Evolutionary conservation across 2,888 invertebrate species (phyloP).

Genomic region (Drosophila subquinaria): DNA sequence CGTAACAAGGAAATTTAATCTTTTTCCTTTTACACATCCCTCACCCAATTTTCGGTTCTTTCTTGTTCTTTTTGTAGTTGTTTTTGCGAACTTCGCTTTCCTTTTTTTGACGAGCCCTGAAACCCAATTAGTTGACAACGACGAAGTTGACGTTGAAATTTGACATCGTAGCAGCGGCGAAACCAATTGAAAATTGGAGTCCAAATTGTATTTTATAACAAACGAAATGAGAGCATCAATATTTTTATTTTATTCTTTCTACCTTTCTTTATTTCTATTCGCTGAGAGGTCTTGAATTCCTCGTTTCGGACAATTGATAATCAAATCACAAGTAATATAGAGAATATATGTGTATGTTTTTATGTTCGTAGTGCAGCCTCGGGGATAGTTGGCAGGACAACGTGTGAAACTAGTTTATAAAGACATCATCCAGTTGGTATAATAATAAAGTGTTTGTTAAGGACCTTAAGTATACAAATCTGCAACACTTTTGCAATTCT

Average conservation of each 20-base stretch:
- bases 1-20: slow-evolving; percentile 79
- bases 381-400: slow-evolving; percentile 48
- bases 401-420: slow-evolving; percentile 20
- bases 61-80: slow-evolving; percentile 9
- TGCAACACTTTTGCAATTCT: too few relatives aligned
- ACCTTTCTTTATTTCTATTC: not conserved
- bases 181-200: slow-evolving; percentile 65
- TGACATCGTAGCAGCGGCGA: slow-evolving; percentile 56
- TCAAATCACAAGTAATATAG: slow-evolving; percentile 51
- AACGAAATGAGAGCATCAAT: slow-evolving; percentile 43
- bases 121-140: slow-evolving; percentile 75
- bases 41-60: slow-evolving; percentile 34
- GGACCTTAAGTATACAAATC: too few relatives aligned
- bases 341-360: slow-evolving; percentile 20
- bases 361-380: slow-evolving; percentile 21
- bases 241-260: slow-evolving; percentile 16
- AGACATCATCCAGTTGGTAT: not conserved
- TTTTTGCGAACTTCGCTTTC: slow-evolving; percentile 22
- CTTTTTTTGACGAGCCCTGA: slow-evolving; percentile 58
- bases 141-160: slow-evolving; percentile 63
- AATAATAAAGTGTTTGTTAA: slow-evolving; percentile 34
- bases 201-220: slow-evolving; percentile 71
- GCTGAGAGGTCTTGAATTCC: slow-evolving; percentile 28
- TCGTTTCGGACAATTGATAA: slow-evolving; percentile 52
- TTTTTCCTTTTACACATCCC: slow-evolving; percentile 55